phyloP scores from a whole-genome alignment of 1,140 invertebrate species.

The Chymomyza costata region DNA sequence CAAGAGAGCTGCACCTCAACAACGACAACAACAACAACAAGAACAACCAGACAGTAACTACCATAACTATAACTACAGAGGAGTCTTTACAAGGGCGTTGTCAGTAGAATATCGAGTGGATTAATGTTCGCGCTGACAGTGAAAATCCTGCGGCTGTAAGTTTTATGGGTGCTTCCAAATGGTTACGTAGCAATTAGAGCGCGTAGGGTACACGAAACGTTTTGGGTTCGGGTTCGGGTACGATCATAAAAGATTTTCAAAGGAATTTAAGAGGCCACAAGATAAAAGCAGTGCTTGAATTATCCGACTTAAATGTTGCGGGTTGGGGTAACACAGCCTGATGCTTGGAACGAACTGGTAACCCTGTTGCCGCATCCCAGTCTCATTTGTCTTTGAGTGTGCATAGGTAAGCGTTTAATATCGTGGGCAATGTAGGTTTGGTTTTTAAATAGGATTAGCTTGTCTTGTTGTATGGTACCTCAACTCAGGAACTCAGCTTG shows the following conservation, averaged over 20 bases:
- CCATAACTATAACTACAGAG: slow-evolving; percentile 10
- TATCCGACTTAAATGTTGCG: too few relatives aligned
- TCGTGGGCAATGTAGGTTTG: too few relatives aligned
- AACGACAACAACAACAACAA: slow-evolving; percentile 23
- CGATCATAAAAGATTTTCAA: slow-evolving; percentile 56
- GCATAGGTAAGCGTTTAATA: too few relatives aligned
- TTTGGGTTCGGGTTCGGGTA: slow-evolving; percentile 32
- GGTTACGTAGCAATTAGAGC: slow-evolving; percentile 54
- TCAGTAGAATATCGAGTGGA: slow-evolving; percentile 34
- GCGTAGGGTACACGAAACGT: slow-evolving; percentile 21
- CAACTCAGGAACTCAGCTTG: too few relatives aligned
- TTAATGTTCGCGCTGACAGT: slow-evolving; percentile 64
- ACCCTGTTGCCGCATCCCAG: too few relatives aligned
- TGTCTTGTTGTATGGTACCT: too few relatives aligned
- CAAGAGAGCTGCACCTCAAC: slow-evolving; percentile 1
- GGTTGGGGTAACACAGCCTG: too few relatives aligned
- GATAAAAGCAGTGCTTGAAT: too few relatives aligned
- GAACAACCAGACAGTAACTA: too few relatives aligned
- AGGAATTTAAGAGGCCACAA: slow-evolving; percentile 39
- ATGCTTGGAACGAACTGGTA: too few relatives aligned
- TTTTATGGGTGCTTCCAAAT: slow-evolving; percentile 47
- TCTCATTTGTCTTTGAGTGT: too few relatives aligned
- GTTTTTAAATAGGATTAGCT: too few relatives aligned
- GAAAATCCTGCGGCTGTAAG: slow-evolving; percentile 69
- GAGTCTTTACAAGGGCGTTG: slow-evolving; percentile 58